Conservation (phyloP, 2,113 vertebrate genomes). For the Coregonus clupeaformis region DNA sequence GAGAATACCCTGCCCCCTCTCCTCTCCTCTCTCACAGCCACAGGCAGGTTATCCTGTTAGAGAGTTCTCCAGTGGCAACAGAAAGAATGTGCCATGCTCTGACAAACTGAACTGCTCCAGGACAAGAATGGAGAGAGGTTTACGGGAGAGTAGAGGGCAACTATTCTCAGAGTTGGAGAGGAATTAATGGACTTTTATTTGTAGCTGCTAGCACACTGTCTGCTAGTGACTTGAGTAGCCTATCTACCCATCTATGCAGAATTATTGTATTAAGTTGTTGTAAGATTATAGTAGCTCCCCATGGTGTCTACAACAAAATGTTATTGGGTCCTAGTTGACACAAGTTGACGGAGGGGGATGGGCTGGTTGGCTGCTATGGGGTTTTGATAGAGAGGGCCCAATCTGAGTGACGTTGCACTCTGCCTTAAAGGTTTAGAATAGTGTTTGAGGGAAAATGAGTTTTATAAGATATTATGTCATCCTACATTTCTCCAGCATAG, state of each 20-base stretch:
- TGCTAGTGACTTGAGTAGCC: too few relatives aligned
- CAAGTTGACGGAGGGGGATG: background rate
- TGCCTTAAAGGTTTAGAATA: background rate
- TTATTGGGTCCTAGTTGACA: background rate
- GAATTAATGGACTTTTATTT: background rate
- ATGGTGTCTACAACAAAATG: constrained; percentile 32
- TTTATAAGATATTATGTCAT: background rate
- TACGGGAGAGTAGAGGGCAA: constrained; percentile 53
- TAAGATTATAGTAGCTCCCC: constrained; percentile 33
- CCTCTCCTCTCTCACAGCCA: constrained; percentile 23
- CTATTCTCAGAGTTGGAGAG: constrained; percentile 18
- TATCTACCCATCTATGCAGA: background rate
- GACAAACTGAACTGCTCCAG: constrained; percentile 57
- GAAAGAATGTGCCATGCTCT: constrained; percentile 75
- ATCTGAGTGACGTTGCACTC: background rate
- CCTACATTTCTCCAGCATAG: too few relatives aligned
- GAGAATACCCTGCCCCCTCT: constrained; percentile 40
- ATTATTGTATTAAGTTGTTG: background rate
- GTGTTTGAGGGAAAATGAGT: too few relatives aligned
- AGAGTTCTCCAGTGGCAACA: constrained; percentile 75
- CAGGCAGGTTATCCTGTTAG: constrained; percentile 70
- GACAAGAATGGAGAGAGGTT: constrained; percentile 64
- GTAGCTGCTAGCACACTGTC: background rate
- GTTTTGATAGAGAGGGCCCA: background rate
- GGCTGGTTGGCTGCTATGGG: background rate